phyloP scores from a whole-genome alignment of 2,797 vertebrate genomes.

The Hozukius guyotensis region DNA sequence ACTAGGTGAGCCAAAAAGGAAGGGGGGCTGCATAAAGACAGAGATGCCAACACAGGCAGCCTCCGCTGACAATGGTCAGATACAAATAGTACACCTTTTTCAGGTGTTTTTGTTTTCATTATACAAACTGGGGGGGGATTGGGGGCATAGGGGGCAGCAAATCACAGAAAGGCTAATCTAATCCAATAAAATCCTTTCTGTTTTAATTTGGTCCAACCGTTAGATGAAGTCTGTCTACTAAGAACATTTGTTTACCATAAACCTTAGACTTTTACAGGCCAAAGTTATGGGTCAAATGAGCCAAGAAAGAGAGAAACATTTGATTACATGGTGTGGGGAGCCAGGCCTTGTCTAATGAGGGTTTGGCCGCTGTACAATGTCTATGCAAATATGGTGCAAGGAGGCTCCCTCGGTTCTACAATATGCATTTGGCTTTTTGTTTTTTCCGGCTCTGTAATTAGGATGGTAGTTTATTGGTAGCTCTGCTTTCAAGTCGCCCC shows the following conservation, averaged over 20 bases:
- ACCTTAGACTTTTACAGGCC: slow-evolving; percentile 17
- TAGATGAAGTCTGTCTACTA: slow-evolving; percentile 32
- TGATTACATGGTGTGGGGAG: slow-evolving; percentile 46
- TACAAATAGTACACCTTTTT: slow-evolving; percentile 65
- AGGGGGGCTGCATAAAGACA: slow-evolving; percentile 62
- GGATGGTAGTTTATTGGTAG: slow-evolving; percentile 66
- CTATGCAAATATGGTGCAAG: slow-evolving; percentile 69
- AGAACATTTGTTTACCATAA: slow-evolving; percentile 33
- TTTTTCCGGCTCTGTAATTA: slow-evolving; percentile 74
- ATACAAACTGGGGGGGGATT: slow-evolving; percentile 51
- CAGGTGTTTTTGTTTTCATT: slow-evolving; percentile 56
- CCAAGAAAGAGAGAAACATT: slow-evolving; percentile 30
- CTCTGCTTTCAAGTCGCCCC: slow-evolving; percentile 64
- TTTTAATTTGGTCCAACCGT: slow-evolving; percentile 73
- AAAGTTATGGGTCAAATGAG: slow-evolving; percentile 46
- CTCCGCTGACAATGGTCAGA: slow-evolving; percentile 63
- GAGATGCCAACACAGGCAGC: slow-evolving; percentile 56
- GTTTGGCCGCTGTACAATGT: slow-evolving; percentile 67
- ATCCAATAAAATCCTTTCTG: slow-evolving; percentile 54
- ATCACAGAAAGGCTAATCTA: slow-evolving; percentile 61
- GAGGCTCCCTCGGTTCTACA: slow-evolving; percentile 60
- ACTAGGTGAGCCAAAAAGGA: slow-evolving; percentile 38
- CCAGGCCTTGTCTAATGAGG: slow-evolving; percentile 58
- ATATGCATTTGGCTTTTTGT: slow-evolving; percentile 69
- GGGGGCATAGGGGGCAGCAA: slow-evolving; percentile 34